Evolutionary conservation across 2,113 vertebrate genomes (phyloP).

Genomic region (Edolisoma coerulescens): DNA sequence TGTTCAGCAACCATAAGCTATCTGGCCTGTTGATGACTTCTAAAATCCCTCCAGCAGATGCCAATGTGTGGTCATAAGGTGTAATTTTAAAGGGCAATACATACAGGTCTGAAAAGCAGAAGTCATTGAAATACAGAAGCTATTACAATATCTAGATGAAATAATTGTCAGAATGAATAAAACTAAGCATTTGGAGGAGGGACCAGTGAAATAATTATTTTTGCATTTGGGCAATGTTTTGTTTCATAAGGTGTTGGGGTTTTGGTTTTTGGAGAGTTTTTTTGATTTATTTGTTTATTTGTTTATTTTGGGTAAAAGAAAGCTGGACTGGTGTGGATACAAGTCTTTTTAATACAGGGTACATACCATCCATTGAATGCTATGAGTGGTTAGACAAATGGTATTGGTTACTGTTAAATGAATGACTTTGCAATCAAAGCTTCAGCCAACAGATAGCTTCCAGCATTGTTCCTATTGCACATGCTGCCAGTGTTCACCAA

Average conservation of each 20-base stretch:
- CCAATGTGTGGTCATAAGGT: background rate
- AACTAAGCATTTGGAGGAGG: background rate
- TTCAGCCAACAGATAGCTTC: background rate
- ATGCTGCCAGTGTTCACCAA: background rate
- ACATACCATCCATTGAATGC: background rate
- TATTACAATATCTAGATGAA: background rate
- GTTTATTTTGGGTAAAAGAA: background rate
- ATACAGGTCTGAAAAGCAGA: background rate
- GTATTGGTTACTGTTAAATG: background rate
- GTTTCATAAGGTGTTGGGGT: background rate
- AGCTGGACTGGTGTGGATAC: background rate
- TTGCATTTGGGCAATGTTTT: background rate
- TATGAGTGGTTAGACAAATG: background rate
- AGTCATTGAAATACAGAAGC: background rate
- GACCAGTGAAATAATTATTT: background rate
- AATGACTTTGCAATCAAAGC: background rate
- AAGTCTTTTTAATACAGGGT: background rate
- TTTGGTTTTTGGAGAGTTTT: accelerated
- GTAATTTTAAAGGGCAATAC: background rate
- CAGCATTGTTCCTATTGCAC: background rate
- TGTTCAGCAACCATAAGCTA: constrained; percentile 14
- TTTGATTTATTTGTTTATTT: background rate
- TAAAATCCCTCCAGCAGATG: background rate
- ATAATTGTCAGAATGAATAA: background rate
- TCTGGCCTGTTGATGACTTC: background rate